Percentiles rank a stretch among this genome's conserved stretches.
These are phyloP conservation scores for Alligator mississippiensis DNA, from an alignment of 2,113 vertebrate species.

Conservation along the genomic window DNA sequence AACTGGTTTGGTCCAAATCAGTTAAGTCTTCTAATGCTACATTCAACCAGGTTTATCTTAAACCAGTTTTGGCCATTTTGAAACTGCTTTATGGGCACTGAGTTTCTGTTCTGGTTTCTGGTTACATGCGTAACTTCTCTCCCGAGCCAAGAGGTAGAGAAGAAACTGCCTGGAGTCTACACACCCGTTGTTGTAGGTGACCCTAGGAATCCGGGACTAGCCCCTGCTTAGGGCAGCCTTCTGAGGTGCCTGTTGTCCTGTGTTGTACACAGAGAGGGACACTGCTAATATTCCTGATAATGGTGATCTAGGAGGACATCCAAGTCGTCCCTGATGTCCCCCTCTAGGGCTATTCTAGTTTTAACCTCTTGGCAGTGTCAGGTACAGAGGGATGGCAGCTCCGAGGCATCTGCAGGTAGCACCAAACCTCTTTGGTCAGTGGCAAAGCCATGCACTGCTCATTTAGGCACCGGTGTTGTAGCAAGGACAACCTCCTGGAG, in stretches of 20 bases:
- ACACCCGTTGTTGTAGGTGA: background rate
- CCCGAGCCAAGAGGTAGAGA: too few species aligned
- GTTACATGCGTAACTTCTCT: too few species aligned
- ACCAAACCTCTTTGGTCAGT: background rate
- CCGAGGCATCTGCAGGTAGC: accelerated
- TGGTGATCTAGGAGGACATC: background rate
- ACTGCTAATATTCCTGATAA: background rate
- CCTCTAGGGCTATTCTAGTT: background rate
- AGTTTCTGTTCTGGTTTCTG: too few species aligned
- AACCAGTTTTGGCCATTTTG: too few species aligned
- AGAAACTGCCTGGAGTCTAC: background rate
- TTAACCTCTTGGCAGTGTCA: accelerated
- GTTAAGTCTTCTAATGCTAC: too few species aligned
- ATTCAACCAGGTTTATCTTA: too few species aligned
- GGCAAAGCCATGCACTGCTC: accelerated
- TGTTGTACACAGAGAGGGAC: background rate
- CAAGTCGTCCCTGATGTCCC: background rate
- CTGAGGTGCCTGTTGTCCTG: background rate
- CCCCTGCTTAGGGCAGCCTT: background rate
- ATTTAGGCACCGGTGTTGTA: background rate
- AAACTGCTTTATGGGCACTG: too few species aligned
- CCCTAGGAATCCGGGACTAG: background rate
- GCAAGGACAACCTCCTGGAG: background rate
- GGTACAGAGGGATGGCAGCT: background rate
- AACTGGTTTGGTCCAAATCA: too few species aligned